Conservation (phyloP, 1,140 invertebrate species). For the Hormaphis cornu region DNA sequence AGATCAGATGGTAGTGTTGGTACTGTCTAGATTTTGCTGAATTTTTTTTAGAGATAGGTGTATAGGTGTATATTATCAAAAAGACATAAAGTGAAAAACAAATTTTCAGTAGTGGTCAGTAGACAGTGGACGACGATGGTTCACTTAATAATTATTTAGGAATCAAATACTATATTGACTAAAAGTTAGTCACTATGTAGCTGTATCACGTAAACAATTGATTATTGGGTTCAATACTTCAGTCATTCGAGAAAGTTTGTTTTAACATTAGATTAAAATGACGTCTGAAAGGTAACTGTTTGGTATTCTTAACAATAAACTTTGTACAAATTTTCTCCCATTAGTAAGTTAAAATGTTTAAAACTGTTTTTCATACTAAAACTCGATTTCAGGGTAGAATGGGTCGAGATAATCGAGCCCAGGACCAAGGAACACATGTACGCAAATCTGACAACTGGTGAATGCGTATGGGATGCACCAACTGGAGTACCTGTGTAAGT, state of each 20-base stretch:
- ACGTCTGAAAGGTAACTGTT: slow-evolving; percentile 10
- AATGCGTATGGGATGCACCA: slow-evolving; percentile 96
- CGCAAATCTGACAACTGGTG: slow-evolving; percentile 93
- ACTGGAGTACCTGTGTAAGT: slow-evolving; percentile 65
- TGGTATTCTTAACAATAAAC: not conserved
- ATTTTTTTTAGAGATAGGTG: not conserved
- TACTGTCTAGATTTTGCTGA: not conserved
- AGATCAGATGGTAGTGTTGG: slow-evolving; percentile 19
- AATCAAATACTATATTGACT: no score
- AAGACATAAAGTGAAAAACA: not conserved
- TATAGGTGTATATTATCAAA: slow-evolving; percentile 14
- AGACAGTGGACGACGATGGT: not conserved
- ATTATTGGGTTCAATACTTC: no score
- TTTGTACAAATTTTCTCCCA: not conserved
- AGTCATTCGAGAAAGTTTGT: not conserved
- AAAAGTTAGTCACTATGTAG: not conserved
- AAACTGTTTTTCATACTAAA: not conserved
- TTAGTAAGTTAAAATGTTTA: not conserved
- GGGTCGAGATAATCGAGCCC: slow-evolving; percentile 98
- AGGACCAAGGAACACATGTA: slow-evolving; percentile 97
- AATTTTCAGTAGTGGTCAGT: not conserved
- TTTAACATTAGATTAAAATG: not conserved
- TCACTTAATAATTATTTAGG: no score
- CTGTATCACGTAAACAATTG: no score
- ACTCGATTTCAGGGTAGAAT: slow-evolving; percentile 65